Conservation (phyloP, 1,140 invertebrate species). For the Drosophila suzukii region DNA sequence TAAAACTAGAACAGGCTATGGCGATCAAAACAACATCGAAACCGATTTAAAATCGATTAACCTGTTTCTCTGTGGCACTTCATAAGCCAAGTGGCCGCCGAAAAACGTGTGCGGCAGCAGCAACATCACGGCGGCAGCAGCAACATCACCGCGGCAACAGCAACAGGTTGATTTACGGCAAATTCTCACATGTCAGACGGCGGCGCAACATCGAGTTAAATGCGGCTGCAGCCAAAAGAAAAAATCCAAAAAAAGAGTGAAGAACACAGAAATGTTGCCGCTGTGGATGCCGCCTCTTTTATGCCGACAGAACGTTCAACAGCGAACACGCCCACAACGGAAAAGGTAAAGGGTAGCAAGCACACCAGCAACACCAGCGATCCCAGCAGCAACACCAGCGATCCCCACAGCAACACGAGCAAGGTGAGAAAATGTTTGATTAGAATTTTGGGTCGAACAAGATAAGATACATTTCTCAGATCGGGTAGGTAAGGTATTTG, state of each 20-base stretch:
- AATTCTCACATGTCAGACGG: constrained; percentile 73
- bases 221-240: constrained; percentile 56
- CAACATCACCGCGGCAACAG: constrained; percentile 38
- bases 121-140: constrained; percentile 39
- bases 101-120: constrained; percentile 66
- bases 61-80: constrained; percentile 78
- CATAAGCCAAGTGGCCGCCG: constrained; percentile 68
- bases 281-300: constrained; percentile 44
- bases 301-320: constrained; percentile 81
- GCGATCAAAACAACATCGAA: constrained; percentile 82
- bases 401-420: constrained; percentile 26
- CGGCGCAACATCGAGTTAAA: constrained; percentile 58
- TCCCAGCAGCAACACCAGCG: constrained; percentile 20
- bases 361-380: constrained; percentile 25
- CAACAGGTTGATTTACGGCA: constrained; percentile 82
- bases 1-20: constrained; percentile 66
- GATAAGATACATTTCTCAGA: constrained; percentile 32
- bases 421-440: constrained; percentile 83
- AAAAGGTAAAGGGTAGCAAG: constrained; percentile 55
- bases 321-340: constrained; percentile 69
- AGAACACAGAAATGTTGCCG: constrained; percentile 74
- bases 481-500: constrained; percentile 28
- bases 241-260: constrained; percentile 41
- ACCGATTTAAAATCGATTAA: constrained; percentile 84
- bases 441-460: constrained; percentile 62